These are phyloP conservation scores for Anoplophora glabripennis DNA, from an alignment of 1,140 invertebrate species.

Conservation along the genomic window DNA sequence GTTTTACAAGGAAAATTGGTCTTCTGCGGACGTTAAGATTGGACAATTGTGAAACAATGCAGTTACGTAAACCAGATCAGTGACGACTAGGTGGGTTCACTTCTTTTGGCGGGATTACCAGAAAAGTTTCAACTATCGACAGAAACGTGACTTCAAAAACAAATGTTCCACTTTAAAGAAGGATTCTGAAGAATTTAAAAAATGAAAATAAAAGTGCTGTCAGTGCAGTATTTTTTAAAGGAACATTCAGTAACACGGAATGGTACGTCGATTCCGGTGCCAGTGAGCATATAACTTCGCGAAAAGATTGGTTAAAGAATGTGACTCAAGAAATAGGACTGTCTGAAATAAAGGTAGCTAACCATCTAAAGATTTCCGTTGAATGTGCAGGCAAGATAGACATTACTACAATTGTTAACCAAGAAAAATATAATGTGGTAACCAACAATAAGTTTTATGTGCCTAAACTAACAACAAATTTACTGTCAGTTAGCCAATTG, in stretches of 20 bases:
- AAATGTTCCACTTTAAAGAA: too few relatives aligned
- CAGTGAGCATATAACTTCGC: slow-evolving; percentile 33
- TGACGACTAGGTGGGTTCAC: too few relatives aligned
- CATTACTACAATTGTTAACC: neutral
- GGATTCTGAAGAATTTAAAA: too few relatives aligned
- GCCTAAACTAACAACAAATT: slow-evolving; percentile 22
- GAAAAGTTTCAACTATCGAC: too few relatives aligned
- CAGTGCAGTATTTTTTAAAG: slow-evolving; percentile 24
- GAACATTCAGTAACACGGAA: slow-evolving; percentile 24
- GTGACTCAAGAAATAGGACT: neutral
- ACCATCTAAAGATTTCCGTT: slow-evolving; percentile 5
- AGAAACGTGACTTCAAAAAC: too few relatives aligned
- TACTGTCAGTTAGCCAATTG: slow-evolving; percentile 23
- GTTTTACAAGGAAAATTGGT: too few relatives aligned
- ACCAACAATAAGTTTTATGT: slow-evolving; percentile 26
- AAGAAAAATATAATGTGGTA: neutral
- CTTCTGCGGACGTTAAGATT: too few relatives aligned
- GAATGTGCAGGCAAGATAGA: slow-evolving; percentile 8
- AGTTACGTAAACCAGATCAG: too few relatives aligned
- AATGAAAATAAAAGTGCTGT: slow-evolving; percentile 8
- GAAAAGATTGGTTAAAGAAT: slow-evolving; percentile 23
- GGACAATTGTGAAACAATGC: too few relatives aligned
- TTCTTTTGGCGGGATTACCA: too few relatives aligned
- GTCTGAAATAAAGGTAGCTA: slow-evolving; percentile 14
- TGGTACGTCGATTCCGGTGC: slow-evolving; percentile 39